Evolutionary conservation across 2,113 vertebrate species (phyloP).

Genomic region (Columba janthina): DNA sequence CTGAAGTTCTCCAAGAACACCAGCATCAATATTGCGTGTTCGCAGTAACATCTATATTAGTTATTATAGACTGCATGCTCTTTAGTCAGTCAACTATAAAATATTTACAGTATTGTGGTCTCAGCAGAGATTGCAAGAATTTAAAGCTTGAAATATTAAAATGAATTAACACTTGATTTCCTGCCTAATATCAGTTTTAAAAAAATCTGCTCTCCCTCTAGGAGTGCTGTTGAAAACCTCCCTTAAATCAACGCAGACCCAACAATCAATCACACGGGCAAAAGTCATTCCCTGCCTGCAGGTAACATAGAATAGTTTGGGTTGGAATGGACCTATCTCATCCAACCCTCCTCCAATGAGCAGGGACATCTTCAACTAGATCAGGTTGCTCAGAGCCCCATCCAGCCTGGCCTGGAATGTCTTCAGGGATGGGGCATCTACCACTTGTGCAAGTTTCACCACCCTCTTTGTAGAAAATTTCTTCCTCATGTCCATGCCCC

Average conservation of each 20-base stretch:
- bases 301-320: not conserved
- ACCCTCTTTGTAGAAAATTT: not conserved
- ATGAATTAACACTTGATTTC: not conserved
- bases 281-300: not conserved
- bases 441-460: not conserved
- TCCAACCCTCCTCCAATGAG: not conserved
- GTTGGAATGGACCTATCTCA: too few species aligned
- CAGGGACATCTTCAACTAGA: rapidly evolving
- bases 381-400: rapidly evolving
- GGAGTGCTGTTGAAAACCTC: not conserved
- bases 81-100: not conserved
- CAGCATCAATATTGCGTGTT: not conserved
- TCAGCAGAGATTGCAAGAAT: not conserved
- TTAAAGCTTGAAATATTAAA: conserved; percentile 31
- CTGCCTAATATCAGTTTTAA: not conserved
- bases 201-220: not conserved
- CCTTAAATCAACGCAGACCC: not conserved
- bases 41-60: not conserved
- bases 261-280: not conserved
- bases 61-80: not conserved
- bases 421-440: rapidly evolving
- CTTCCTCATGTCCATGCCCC: not conserved
- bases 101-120: not conserved
- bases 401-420: not conserved
- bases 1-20: not conserved